A percentile compares a stretch with the other conserved stretches of the same genome.
These are phyloP conservation scores for Orcinus orca DNA, from an alignment of 2,113 vertebrate genomes.

Conservation along the genomic window DNA sequence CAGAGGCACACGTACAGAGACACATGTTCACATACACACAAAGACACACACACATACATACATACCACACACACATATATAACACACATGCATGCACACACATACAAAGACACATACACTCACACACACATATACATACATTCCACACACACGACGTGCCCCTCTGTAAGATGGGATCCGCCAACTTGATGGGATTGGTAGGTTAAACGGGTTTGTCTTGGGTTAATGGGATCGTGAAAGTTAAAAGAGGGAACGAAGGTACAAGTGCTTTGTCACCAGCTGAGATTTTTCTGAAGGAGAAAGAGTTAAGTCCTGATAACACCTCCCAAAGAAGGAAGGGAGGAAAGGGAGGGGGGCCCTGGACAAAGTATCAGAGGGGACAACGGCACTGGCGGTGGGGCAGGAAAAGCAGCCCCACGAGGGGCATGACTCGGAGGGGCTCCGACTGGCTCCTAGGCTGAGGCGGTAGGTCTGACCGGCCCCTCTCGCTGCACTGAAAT, in stretches of 20 bases:
- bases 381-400: background rate
- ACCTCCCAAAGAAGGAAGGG: background rate
- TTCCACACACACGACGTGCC: background rate
- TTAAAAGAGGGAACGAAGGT: background rate
- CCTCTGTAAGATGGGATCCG: background rate
- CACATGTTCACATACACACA: accelerated
- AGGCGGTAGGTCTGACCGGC: background rate
- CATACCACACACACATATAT: accelerated
- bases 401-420: background rate
- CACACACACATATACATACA: accelerated
- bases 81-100: background rate
- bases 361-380: background rate
- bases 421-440: background rate
- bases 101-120: accelerated
- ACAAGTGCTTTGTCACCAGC: background rate
- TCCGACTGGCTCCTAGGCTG: background rate
- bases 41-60: background rate
- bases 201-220: background rate
- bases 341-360: background rate
- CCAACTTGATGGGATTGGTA: background rate
- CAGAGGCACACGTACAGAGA: background rate
- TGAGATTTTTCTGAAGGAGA: background rate
- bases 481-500: background rate
- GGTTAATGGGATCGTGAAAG: background rate
- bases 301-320: background rate